These are phyloP conservation scores for Bugulina stolonifera DNA, from an alignment of 2,888 invertebrate genomes.

Conservation along the genomic window DNA sequence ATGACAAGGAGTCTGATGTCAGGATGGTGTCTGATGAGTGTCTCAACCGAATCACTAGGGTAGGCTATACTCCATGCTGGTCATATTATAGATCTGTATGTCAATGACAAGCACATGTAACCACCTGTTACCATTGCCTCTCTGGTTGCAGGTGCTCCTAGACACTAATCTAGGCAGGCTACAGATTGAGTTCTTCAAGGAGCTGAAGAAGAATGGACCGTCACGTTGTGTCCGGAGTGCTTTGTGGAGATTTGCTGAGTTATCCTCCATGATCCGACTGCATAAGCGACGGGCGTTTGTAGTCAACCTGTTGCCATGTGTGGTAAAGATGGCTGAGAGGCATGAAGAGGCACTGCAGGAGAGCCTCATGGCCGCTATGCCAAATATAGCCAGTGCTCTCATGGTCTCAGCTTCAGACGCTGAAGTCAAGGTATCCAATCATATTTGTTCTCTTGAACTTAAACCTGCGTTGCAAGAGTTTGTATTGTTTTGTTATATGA, in stretches of 20 bases:
- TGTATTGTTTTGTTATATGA: too few relatives aligned
- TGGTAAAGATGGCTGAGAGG: conserved; percentile 63
- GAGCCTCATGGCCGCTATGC: conserved; percentile 62
- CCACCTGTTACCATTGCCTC: too few relatives aligned
- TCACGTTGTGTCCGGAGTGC: conserved; percentile 69
- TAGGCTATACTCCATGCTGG: conserved; percentile 37
- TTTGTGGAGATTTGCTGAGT: conserved; percentile 68
- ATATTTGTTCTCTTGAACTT: too few relatives aligned
- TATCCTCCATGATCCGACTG: conserved; percentile 68
- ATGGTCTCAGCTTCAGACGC: conserved; percentile 67
- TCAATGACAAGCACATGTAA: too few relatives aligned
- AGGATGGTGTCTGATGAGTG: conserved; percentile 76
- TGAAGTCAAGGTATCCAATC: conserved; percentile 62
- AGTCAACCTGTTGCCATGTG: conserved; percentile 67
- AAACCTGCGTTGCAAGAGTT: too few relatives aligned
- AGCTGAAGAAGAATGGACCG: conserved; percentile 72
- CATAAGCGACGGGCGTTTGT: conserved; percentile 74
- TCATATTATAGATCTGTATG: too few relatives aligned
- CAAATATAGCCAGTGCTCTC: conserved; percentile 63
- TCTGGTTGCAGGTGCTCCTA: conserved; percentile 58
- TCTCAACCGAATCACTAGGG: conserved; percentile 70
- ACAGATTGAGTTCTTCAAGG: conserved; percentile 73
- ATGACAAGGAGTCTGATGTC: conserved; percentile 72
- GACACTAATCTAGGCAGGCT: conserved; percentile 68
- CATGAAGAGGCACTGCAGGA: conserved; percentile 67